Evolutionary conservation across 2,113 vertebrate genomes (phyloP).

Genomic region (Grammomys surdaster): DNA sequence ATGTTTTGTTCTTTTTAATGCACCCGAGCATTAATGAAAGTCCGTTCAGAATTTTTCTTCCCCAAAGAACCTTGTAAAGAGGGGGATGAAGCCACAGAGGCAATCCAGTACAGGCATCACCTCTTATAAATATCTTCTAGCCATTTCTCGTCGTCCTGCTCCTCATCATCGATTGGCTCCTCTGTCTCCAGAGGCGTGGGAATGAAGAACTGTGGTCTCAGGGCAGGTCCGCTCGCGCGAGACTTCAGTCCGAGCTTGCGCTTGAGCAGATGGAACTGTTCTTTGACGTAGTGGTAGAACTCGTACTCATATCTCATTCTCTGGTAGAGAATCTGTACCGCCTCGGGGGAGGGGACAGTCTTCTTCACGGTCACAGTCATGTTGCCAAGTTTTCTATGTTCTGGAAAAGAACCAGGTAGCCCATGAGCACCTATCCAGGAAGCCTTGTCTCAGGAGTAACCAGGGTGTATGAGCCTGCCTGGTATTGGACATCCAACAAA

Average conservation of each 20-base stretch:
- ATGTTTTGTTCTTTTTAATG: constrained; percentile 85
- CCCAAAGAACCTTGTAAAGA: constrained; percentile 84
- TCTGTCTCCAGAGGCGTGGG: constrained; percentile 93
- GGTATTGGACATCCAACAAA: background rate
- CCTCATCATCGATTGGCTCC: constrained; percentile 91
- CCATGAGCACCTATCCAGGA: background rate
- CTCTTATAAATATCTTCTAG: constrained; percentile 93
- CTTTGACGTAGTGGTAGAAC: constrained; percentile 97
- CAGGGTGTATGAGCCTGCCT: background rate
- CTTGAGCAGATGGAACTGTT: constrained; percentile 97
- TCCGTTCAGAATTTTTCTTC: constrained; percentile 84
- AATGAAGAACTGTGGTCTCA: constrained; percentile 90
- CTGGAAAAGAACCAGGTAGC: constrained; percentile 84
- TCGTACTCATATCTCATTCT: constrained; percentile 98
- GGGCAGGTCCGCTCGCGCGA: constrained; percentile 79
- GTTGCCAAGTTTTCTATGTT: constrained; percentile 97
- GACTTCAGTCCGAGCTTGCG: constrained; percentile 97
- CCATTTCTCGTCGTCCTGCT: constrained; percentile 94
- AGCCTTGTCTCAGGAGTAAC: background rate
- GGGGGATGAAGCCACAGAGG: constrained; percentile 75
- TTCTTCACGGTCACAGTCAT: constrained; percentile 98
- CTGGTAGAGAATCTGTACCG: constrained; percentile 96
- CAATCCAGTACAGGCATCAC: constrained; percentile 84
- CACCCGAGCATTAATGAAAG: constrained; percentile 83
- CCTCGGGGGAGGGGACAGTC: constrained; percentile 94